Base-by-base conservation (phyloP, 2,888 invertebrate genomes). In the Conchocele bisecta region DNA sequence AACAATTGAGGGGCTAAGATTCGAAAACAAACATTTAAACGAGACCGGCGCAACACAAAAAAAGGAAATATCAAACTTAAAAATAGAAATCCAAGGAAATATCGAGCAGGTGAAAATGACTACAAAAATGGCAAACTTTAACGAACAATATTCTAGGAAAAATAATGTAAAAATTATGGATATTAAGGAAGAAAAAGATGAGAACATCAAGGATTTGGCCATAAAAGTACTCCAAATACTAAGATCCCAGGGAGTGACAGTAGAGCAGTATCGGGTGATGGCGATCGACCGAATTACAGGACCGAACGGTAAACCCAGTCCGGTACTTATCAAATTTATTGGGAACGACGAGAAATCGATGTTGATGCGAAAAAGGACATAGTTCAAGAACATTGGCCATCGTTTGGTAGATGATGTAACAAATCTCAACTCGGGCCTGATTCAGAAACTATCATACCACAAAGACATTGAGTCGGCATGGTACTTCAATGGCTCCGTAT, bases 391-490 rank as follows among this genome's bases (percentile, higher is more conserved):
- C 7, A 31, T 29, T 20, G 41, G 48, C 6, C 48, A 48, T 31
- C 17, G 35, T 20, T 51, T 61, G 7, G 39, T 39, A 26, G 51
- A 61, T n/a, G 61, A 51, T 15, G 35, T 61, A 3, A 51, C 61
- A 3, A 31, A 61, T 26, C 46, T 46, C 6, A 53, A 61, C 28
- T 17, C 50, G 3, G 61, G 51, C 15, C 51, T 61, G 3, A 50
- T 61, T 24, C 28, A 31, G 28, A 51, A 42, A 51, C 41, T 61
- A 13, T 0, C 22, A 9, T 41, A 61, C 15, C 24, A 13, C 24
- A 22, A n/a, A 17, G 29, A 51, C 22, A 37, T 61, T 29, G 61
- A 61, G 28, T 50, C 24, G 24, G 61, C 50, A n/a, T 59, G 61
- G 51, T 61, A 35, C 24, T 61, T 41, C 13, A 61, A 51, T 41